Percentiles rank a stretch among this genome's conserved stretches.
Conservation (phyloP, 2,888 invertebrate genomes). For the Autographa pulchrina region DNA sequence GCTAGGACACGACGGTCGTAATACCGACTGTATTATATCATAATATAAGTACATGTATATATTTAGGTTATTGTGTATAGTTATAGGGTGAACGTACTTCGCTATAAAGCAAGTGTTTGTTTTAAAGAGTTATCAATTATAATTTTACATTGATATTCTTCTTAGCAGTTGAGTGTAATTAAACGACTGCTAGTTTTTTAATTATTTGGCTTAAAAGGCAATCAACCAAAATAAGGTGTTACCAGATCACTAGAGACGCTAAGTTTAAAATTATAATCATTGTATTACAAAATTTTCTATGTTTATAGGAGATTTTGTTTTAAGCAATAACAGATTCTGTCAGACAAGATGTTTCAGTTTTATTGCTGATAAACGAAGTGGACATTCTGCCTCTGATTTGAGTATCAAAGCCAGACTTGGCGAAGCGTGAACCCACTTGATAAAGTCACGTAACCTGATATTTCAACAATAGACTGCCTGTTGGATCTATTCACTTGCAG, state of each 20-base stretch:
- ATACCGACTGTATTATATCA: neutral
- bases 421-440: constrained; percentile 13
- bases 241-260: too few species aligned
- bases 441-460: constrained; percentile 24
- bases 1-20: constrained; percentile 6
- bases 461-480: constrained; percentile 19
- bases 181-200: too few species aligned
- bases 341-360: neutral
- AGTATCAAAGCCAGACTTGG: constrained; percentile 16
- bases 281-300: neutral
- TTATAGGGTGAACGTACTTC: neutral
- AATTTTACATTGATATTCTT: too few species aligned
- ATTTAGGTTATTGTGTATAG: neutral
- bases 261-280: too few species aligned
- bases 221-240: too few species aligned
- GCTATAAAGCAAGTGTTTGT: too few species aligned
- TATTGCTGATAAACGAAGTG: neutral
- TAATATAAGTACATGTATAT: neutral
- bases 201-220: too few species aligned
- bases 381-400: constrained; percentile 5
- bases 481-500: neutral
- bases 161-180: too few species aligned
- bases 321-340: neutral
- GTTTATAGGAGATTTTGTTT: neutral
- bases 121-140: too few species aligned